Evolutionary conservation across 2,888 invertebrate genomes (phyloP), one percentile per base, ranked within the genome.

Genomic region (Spisula solida): DNA sequence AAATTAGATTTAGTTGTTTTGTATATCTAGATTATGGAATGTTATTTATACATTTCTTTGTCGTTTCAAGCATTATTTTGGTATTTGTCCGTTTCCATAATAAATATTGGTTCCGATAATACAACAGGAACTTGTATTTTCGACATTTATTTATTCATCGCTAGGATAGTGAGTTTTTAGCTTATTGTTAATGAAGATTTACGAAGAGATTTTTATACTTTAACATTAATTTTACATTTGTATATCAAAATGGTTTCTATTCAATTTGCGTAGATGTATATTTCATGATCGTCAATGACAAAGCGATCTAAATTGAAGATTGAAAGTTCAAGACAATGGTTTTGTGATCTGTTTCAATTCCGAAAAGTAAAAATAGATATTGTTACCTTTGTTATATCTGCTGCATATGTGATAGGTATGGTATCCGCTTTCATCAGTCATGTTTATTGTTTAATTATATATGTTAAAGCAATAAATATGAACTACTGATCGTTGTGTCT

Each of bases 361-460:
- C 14, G 51, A 51, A 51, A 51, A 51, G 1, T 56, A 14, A 20
- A 56, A 20, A 1, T 18, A 56, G 4, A 18, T 20, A 56, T 20
- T 18, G 20, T 60, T 60, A 6, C 51, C 12, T 51, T 66, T 25
- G 10, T 25, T 66, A 66, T n/a, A 25, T 8, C 5, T 10, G 60
- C 51, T 51, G 16, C 51, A 51, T 66, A 66, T 66, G 60, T 25
- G 60, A 14, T 75, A 18, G n/a, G 34, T 75, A 34, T 34, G 6
- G 5, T 75, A 34, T 34, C 75, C 31, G 75, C 75, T 60, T 60
- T 10, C 60, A 34, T 75, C 14, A 31, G 31, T 31, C 75, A 34
- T 75, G 75, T 75, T 75, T 75, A 75, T 75, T 75, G 75, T 75
- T 75, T 31, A 75, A 31, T 75, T 16, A 75, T 34, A 4, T 75